A percentile compares a stretch with the other conserved stretches of the same genome.
Evolutionary conservation across 2,113 vertebrate genomes (phyloP).

Genomic region (Petaurus breviceps): DNA sequence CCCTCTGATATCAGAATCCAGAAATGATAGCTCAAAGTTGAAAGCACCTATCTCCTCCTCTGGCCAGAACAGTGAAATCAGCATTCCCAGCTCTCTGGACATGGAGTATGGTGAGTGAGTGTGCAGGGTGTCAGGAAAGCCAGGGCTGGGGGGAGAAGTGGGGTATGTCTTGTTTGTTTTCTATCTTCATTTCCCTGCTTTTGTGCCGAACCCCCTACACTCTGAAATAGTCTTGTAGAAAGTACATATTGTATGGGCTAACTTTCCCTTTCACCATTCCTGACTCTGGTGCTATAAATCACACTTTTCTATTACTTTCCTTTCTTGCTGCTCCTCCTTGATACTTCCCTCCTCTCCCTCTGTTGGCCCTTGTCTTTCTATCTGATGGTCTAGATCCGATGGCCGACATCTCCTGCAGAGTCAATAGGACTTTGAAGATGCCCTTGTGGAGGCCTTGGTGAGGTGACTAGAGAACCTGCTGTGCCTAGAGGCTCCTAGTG

Average conservation of each 20-base stretch:
- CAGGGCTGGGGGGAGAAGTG: not conserved
- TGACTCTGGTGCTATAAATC: conserved; percentile 26
- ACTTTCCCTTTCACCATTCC: not conserved
- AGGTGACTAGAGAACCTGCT: conserved; percentile 24
- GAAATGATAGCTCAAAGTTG: conserved; percentile 76
- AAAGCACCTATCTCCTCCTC: conserved; percentile 85
- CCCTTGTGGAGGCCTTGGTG: not conserved
- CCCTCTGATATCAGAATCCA: conserved; percentile 84
- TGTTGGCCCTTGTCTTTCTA: not conserved
- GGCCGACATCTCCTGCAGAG: not conserved
- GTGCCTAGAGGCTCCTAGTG: not conserved
- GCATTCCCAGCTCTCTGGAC: conserved; percentile 88
- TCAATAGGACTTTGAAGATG: conserved; percentile 26
- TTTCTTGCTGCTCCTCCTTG: not conserved
- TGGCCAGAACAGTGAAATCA: conserved; percentile 84
- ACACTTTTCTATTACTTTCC: not conserved
- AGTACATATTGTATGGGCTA: not conserved
- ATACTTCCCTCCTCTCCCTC: not conserved
- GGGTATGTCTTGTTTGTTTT: not conserved
- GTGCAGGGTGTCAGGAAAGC: not conserved
- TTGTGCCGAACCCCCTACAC: not conserved
- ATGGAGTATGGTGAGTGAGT: conserved; percentile 91
- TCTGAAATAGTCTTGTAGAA: not conserved
- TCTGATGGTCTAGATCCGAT: conserved; percentile 15
- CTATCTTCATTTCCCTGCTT: not conserved